These are phyloP conservation scores for Apotomis betuletana DNA, from an alignment of 2,888 invertebrate genomes.

Conservation along the genomic window DNA sequence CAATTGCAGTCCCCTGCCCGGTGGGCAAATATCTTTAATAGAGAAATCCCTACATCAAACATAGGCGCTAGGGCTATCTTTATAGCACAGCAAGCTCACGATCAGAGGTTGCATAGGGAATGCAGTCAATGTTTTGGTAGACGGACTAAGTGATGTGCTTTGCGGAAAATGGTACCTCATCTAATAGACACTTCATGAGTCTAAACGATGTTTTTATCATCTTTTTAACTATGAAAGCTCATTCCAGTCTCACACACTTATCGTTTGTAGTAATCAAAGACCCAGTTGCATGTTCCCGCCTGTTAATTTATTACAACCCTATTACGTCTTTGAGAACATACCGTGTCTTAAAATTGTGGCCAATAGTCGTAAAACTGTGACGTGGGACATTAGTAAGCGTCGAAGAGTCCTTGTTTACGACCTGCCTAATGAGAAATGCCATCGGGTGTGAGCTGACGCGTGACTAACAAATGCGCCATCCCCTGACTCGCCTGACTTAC, in stretches of 20 bases:
- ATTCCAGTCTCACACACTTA: constrained; percentile 19
- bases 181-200: not conserved
- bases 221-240: not conserved
- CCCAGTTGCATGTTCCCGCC: constrained; percentile 53
- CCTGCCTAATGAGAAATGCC: constrained; percentile 74
- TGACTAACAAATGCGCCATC: constrained; percentile 65
- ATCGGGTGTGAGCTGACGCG: constrained; percentile 61
- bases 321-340: constrained; percentile 56
- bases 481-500: constrained; percentile 50
- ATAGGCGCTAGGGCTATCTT: constrained; percentile 19
- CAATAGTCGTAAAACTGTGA: constrained; percentile 72
- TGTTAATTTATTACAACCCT: constrained; percentile 60
- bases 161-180: not conserved
- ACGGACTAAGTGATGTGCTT: not conserved
- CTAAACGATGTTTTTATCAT: constrained; percentile 4
- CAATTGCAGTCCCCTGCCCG: constrained; percentile 71
- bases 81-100: not conserved
- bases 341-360: constrained; percentile 63
- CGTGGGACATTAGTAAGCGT: constrained; percentile 74
- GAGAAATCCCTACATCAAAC: constrained; percentile 43
- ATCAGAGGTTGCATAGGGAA: not conserved
- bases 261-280: constrained; percentile 57
- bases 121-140: too few species aligned
- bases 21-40: constrained; percentile 67
- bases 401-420: constrained; percentile 76